These are phyloP conservation scores for Artemia franciscana DNA, from an alignment of 1,140 invertebrate species.

Conservation along the genomic window DNA sequence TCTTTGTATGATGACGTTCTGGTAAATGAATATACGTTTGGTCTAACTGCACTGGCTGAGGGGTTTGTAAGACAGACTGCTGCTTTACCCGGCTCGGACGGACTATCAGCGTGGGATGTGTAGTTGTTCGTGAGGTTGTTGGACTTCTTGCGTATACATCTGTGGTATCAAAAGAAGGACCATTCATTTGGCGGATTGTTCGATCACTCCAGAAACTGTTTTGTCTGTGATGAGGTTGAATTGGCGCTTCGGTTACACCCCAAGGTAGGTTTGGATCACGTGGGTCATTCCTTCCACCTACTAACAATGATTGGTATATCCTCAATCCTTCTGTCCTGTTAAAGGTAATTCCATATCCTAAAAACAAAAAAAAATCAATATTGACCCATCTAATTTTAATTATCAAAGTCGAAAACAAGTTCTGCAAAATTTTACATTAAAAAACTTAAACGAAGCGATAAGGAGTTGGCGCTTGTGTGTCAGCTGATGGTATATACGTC, in stretches of 20 bases:
- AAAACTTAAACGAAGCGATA: no score
- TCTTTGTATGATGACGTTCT: no score
- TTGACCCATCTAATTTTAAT: no score
- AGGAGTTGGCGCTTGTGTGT: no score
- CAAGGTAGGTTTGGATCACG: not conserved
- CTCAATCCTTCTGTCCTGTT: slow-evolving; percentile 9
- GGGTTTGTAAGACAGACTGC: no score
- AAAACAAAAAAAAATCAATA: not conserved
- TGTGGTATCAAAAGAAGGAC: not conserved
- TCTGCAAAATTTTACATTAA: no score
- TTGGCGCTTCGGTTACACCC: slow-evolving; percentile 5
- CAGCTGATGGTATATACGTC: no score
- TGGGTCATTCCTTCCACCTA: slow-evolving; percentile 5
- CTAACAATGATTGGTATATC: slow-evolving; percentile 8
- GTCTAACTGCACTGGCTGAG: no score
- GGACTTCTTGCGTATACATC: not conserved
- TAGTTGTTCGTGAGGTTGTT: not conserved
- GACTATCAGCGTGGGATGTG: not conserved
- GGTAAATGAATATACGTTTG: no score
- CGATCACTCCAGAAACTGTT: slow-evolving; percentile 8
- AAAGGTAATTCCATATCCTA: slow-evolving; percentile 7
- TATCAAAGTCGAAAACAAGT: no score
- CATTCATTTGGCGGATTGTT: not conserved
- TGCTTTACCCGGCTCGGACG: not conserved
- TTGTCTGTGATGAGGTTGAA: slow-evolving; percentile 8